Percentiles rank a stretch among this genome's conserved stretches.
Evolutionary conservation across 2,888 invertebrate species (phyloP).

Genomic region (Calliphora vomitoria): DNA sequence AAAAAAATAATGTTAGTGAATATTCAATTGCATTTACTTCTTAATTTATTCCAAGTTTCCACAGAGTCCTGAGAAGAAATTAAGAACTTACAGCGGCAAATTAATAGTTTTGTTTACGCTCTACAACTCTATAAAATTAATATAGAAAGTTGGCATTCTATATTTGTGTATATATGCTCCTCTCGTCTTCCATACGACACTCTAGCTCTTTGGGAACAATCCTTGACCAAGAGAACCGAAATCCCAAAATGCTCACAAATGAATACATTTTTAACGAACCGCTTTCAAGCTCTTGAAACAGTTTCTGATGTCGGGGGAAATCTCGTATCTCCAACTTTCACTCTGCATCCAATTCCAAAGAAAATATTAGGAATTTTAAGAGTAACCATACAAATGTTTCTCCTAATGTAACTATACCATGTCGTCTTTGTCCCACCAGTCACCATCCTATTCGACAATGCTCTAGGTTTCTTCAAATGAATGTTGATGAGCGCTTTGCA

Average conservation of each 20-base stretch:
- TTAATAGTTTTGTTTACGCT: not conserved
- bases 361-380: not conserved
- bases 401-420: not conserved
- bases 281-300: slow-evolving; percentile 14
- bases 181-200: not conserved
- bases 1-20: slow-evolving; percentile 2
- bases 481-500: not conserved
- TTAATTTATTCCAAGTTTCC: not conserved
- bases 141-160: slow-evolving; percentile 13
- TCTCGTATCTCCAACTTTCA: not conserved
- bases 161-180: slow-evolving; percentile 20
- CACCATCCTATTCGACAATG: not conserved
- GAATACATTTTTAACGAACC: slow-evolving; percentile 15
- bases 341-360: not conserved
- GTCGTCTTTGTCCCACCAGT: not conserved
- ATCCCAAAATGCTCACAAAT: no score
- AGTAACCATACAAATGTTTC: not conserved
- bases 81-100: not conserved
- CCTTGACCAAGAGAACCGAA: not conserved
- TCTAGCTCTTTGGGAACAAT: slow-evolving; percentile 4
- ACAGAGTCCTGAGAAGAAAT: not conserved
- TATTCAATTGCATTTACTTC: not conserved
- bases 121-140: slow-evolving; percentile 2
- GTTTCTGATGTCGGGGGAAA: not conserved
- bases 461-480: not conserved